phyloP scores from a whole-genome alignment of 2,113 vertebrate genomes.

The Neopipo cinnamomea region DNA sequence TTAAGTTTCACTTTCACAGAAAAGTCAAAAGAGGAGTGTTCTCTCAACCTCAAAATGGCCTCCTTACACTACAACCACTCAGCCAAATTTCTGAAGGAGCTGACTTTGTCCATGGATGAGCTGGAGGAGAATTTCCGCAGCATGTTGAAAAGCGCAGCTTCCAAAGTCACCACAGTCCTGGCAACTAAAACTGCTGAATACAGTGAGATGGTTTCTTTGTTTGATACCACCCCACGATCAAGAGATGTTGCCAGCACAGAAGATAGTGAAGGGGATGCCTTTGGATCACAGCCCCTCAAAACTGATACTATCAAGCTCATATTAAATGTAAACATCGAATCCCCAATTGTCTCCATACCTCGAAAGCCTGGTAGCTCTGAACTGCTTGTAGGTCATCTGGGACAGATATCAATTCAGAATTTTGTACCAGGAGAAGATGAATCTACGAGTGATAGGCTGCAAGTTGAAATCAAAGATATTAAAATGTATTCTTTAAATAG shows the following conservation, averaged over 20 bases:
- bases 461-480: conserved; percentile 94
- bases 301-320: conserved; percentile 88
- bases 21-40: conserved; percentile 88
- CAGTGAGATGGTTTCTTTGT: conserved; percentile 94
- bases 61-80: conserved; percentile 97
- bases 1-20: conserved; percentile 87
- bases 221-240: conserved; percentile 81
- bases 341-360: conserved; percentile 91
- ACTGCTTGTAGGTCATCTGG: conserved; percentile 90
- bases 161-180: conserved; percentile 91
- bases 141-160: conserved; percentile 92
- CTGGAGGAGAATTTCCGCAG: conserved; percentile 92
- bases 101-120: conserved; percentile 92
- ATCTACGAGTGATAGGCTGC: conserved; percentile 82
- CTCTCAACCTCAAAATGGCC: conserved; percentile 89
- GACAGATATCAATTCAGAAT: conserved; percentile 93
- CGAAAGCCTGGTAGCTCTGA: conserved; percentile 91
- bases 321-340: conserved; percentile 91
- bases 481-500: conserved; percentile 92
- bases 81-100: conserved; percentile 91
- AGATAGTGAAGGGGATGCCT: conserved; percentile 70
- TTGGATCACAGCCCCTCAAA: conserved; percentile 15
- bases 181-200: conserved; percentile 96
- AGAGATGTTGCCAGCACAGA: conserved; percentile 77
- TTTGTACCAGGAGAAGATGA: conserved; percentile 85